phyloP scores from a whole-genome alignment of 1,140 invertebrate species.

The Macrosteles quadrilineatus region DNA sequence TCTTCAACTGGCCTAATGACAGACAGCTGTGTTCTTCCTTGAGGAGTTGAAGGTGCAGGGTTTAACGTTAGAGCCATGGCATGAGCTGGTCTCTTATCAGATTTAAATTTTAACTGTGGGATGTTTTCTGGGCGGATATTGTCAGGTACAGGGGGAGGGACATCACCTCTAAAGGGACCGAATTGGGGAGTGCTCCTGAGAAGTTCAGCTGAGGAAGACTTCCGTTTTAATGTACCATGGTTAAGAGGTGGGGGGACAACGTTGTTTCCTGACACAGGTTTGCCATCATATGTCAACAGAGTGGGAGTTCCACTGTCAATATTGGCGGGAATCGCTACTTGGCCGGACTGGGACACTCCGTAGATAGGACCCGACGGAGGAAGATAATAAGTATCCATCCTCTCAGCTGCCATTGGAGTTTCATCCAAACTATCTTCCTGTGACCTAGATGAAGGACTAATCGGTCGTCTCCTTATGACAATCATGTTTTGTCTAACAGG shows the following conservation, averaged over 20 bases:
- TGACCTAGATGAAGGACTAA: slow-evolving; percentile 35
- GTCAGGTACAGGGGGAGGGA: slow-evolving; percentile 57
- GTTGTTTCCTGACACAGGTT: slow-evolving; percentile 63
- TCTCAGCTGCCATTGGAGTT: slow-evolving; percentile 68
- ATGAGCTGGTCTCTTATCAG: background rate
- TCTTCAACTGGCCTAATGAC: slow-evolving; percentile 31
- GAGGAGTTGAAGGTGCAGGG: slow-evolving; percentile 36
- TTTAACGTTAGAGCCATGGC: slow-evolving; percentile 38
- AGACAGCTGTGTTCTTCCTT: slow-evolving; percentile 40
- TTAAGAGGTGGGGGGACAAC: slow-evolving; percentile 29
- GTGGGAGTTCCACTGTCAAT: slow-evolving; percentile 48
- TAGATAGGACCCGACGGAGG: slow-evolving; percentile 54
- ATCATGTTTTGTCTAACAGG: slow-evolving; percentile 22
- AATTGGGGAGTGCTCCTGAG: slow-evolving; percentile 66
- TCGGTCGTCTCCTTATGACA: slow-evolving; percentile 26
- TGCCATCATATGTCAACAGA: slow-evolving; percentile 71
- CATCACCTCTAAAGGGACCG: slow-evolving; percentile 67
- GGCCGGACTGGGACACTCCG: background rate
- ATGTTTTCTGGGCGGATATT: slow-evolving; percentile 46
- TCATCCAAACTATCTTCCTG: slow-evolving; percentile 51
- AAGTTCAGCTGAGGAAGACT: slow-evolving; percentile 2
- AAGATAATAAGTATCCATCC: slow-evolving; percentile 66
- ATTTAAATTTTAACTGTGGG: slow-evolving; percentile 42
- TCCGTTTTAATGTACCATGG: background rate
- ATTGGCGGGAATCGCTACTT: slow-evolving; percentile 12